Evolutionary conservation across 2,797 vertebrate genomes (phyloP), one percentile per base, ranked within the genome.

Genomic region (Typhlichthys eigenmanni): DNA sequence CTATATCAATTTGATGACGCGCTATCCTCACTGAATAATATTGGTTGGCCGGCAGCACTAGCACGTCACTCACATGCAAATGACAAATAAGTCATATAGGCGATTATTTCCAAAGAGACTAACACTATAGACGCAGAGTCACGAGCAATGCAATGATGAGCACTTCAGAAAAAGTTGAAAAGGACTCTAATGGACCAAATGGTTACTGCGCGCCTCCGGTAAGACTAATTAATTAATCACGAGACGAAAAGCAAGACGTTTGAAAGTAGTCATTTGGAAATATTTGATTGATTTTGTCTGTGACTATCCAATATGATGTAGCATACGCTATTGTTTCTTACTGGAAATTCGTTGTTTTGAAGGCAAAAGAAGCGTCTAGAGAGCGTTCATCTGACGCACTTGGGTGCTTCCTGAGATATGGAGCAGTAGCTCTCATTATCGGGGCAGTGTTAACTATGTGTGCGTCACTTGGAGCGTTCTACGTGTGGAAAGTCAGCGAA

Each of bases 401-500:
- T 61, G 46, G 77, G 11, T 75, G 86, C 11, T 89, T 94, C 79
- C 86, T 95, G 87, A 93, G 92, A 80, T 90, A 89, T 7, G 94
- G 94, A 61, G 94, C 94, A 0, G 87, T 89, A 62, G 91, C 89
- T 45, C 92, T 95, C 45, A 82, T 94, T 58, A 88, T 89, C 0
- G 91, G 91, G 3, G 92, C 92, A 0, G 74, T 89, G 32, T 85
- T 97, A 67, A 92, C 96, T 75, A 86, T 98, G 64, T 92, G 95
- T 47, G 95, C 94, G n/a, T 94, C 94, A 64, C 87, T 94, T 66
- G 94, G 93, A 29, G 93, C 93, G 65, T 94, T 96, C 82, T 95
- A 94, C 91, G 93, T 95, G 86, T 96, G 95, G 95, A 98, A 96
- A 87, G 90, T 84, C 74, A 91, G 84, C 3, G 92, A 95, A 79